Evolutionary conservation across 2,797 vertebrate species (phyloP), one percentile per base, ranked within the genome.

Genomic region (Rhyacichthys aspro): DNA sequence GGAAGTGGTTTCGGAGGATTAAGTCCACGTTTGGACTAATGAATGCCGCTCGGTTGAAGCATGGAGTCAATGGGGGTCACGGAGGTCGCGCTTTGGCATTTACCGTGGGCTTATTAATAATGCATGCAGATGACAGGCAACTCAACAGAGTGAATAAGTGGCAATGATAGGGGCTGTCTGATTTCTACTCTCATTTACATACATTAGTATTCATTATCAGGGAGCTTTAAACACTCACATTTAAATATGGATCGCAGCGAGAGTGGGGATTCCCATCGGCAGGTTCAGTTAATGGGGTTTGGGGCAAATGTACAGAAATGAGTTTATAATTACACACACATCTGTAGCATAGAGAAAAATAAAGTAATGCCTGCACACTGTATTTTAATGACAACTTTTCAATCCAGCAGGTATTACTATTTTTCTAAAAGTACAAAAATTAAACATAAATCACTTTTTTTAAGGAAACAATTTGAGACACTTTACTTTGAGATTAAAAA

Each of bases 121-220:
- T 43, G 63, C 72, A 77, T 76, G 70, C 59, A 64, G 72, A 84
- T 45, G 72, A 76, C 9, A 55, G 59, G 59, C 76, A 37, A 74
- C 72, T 81, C 64, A 50, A 15, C 76, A 54, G 9, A 70, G 61
- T 76, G 70, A 82, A 89, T 79, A 82, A 85, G 69, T 63, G 59
- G 15, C 34, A 68, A 58, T 72, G 78, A 85, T 78, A 84, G 63
- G 23, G 55, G 63, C 59, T 38, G 62, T 32, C 34, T 46, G 53
- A 78, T 79, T 46, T 48, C 54, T 53, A 46, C 74, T 54, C 33
- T 63, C 54, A 85, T 89, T 87, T 87, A 43, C 79, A 90, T 82
- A 34, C 8, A 76, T 87, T 65, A 86, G 86, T 88, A 89, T 88
- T 81, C 55, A 84, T 63, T 43, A 18, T 2, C 39, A 38, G 34